A percentile compares a stretch with the other conserved stretches of the same genome.
phyloP scores from a whole-genome alignment of 1,140 invertebrate species.

The Prorops nasuta region DNA sequence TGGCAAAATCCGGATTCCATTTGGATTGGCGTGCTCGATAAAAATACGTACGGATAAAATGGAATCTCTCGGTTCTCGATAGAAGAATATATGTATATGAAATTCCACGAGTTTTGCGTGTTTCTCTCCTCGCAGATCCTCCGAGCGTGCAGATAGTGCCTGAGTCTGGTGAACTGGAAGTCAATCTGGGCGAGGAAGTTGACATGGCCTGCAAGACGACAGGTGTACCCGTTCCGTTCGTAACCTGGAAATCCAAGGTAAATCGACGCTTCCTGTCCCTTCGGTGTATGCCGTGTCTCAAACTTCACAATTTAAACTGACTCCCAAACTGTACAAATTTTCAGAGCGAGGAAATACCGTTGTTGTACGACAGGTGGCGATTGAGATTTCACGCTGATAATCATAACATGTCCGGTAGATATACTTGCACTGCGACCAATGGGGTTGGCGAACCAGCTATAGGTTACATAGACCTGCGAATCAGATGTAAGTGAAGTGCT shows the following conservation, averaged over 20 bases:
- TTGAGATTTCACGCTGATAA: slow-evolving; percentile 68
- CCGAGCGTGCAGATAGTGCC: slow-evolving; percentile 68
- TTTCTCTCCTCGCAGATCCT: slow-evolving; percentile 58
- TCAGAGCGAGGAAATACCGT: slow-evolving; percentile 63
- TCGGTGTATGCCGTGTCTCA: neutral
- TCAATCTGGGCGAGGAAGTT: slow-evolving; percentile 68
- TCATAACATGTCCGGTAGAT: slow-evolving; percentile 65
- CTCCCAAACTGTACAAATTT: neutral
- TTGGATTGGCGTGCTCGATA: no score
- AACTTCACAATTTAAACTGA: neutral
- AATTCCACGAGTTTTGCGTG: no score
- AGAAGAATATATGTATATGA: no score
- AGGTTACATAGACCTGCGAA: slow-evolving; percentile 61
- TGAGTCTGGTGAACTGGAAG: slow-evolving; percentile 66
- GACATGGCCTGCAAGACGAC: slow-evolving; percentile 66
- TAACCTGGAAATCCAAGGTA: slow-evolving; percentile 71
- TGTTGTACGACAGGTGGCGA: slow-evolving; percentile 63
- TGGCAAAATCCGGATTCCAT: no score
- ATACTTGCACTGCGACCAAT: slow-evolving; percentile 72
- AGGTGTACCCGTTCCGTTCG: slow-evolving; percentile 67
- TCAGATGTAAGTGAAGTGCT: slow-evolving; percentile 61
- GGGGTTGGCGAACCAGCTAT: slow-evolving; percentile 69
- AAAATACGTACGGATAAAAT: no score
- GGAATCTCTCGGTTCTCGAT: no score
- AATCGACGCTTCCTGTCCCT: neutral